Percentiles rank a stretch among this genome's conserved stretches.
phyloP scores from a whole-genome alignment of 2,797 vertebrate species.

The Cynopterus sphinx region DNA sequence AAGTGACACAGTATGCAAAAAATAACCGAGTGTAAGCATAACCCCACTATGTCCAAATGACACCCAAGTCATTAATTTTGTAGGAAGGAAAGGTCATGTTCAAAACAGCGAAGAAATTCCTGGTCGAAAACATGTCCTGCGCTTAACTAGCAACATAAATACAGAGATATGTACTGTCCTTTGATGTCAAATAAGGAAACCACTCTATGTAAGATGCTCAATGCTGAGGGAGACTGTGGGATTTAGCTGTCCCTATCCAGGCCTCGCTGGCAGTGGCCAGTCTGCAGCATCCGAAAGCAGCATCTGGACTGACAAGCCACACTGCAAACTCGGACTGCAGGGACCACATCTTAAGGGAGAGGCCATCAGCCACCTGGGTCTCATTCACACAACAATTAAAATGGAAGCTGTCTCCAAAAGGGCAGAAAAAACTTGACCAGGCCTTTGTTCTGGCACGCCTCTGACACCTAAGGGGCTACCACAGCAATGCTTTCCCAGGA shows the following conservation, averaged over 20 bases:
- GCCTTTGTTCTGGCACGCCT: neutral
- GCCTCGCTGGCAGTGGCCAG: neutral
- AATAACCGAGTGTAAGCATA: neutral
- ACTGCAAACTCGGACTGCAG: neutral
- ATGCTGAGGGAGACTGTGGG: neutral
- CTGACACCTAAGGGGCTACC: neutral
- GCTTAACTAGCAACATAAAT: neutral
- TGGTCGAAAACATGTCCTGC: neutral
- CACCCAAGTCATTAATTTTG: neutral
- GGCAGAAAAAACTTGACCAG: neutral
- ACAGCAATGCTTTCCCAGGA: neutral
- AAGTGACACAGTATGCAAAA: neutral
- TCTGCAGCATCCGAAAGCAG: neutral
- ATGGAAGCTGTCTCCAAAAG: neutral
- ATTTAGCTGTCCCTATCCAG: neutral
- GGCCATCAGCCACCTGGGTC: constrained; percentile 21
- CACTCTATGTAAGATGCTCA: neutral
- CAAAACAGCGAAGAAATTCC: neutral
- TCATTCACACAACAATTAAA: neutral
- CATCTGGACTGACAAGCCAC: neutral
- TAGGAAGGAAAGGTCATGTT: neutral
- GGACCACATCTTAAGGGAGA: constrained; percentile 6
- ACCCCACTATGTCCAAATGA: neutral
- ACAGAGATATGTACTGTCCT: neutral
- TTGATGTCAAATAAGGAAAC: neutral